A percentile compares a stretch with the other conserved stretches of the same genome.
Conservation (phyloP, 2,797 vertebrate species). For the Ceryle rudis region DNA sequence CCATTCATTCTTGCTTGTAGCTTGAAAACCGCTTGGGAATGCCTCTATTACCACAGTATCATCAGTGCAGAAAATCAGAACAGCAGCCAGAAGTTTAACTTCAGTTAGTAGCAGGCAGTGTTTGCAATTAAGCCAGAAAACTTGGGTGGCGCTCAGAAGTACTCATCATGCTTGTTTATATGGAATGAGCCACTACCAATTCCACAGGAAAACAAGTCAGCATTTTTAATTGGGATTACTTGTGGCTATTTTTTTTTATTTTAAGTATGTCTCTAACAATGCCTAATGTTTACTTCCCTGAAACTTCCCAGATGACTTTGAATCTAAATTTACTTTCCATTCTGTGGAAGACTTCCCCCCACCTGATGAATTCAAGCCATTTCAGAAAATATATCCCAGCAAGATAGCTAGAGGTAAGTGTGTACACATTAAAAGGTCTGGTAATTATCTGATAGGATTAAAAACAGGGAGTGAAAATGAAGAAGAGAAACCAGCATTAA, state of each 20-base stretch:
- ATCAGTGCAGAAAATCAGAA: neutral
- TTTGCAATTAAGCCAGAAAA: neutral
- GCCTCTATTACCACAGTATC: neutral
- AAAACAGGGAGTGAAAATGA: neutral
- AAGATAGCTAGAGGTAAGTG: slow-evolving; percentile 90
- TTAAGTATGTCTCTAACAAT: neutral
- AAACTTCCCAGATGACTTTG: slow-evolving; percentile 89
- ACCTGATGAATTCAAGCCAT: slow-evolving; percentile 92
- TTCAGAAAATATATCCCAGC: slow-evolving; percentile 93
- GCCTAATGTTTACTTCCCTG: neutral
- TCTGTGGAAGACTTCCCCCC: slow-evolving; percentile 94
- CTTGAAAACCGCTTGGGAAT: neutral
- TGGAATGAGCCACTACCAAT: neutral
- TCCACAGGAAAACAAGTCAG: neutral
- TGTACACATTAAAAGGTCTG: neutral
- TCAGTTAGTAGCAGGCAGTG: neutral
- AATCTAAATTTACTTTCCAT: slow-evolving; percentile 98
- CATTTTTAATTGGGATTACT: neutral
- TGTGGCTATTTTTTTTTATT: neutral
- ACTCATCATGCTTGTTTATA: neutral
- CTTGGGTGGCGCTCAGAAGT: neutral
- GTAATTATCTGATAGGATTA: neutral
- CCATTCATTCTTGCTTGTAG: neutral
- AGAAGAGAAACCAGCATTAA: neutral
- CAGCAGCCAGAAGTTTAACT: neutral